Evolutionary conservation across 2,113 vertebrate species (phyloP), one percentile per base, ranked within the genome.

Genomic region (Lepus timidus): DNA sequence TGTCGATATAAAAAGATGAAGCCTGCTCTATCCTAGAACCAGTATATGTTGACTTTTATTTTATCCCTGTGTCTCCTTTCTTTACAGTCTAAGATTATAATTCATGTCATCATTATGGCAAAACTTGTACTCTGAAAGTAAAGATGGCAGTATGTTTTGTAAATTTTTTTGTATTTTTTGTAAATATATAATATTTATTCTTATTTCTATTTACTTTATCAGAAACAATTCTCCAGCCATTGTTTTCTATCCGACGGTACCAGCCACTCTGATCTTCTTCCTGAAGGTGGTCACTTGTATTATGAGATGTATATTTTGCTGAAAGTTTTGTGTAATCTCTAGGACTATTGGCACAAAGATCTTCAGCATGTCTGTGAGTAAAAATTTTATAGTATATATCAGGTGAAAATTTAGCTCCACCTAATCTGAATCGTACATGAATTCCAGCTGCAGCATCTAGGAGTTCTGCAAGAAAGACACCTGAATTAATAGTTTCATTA

Each of bases 331-430:
- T 97, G 58, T 99, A 99, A 96, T 98, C 97, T 96, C 94, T 98
- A 22, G 98, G 99, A 90, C 98, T 99, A 95, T 97, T 98, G 88
- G 99, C 98, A 94, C 98, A 99, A 74, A 99, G 31, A 95, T 99
- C 99, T 87, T 98, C 97, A 84, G 99, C 87, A 52, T 98, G 98
- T 91, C 98, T 98, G 70, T 99, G 97, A 90, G 99, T 99, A 96
- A 98, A 99, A 96, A 99, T 98, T 97, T 99, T 99, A 96, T 99
- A 99, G 88, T 98, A 99, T 98, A 99, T 98, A 52, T 91, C 98
- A 95, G 99, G 99, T 82, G 98, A 98, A 97, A 98, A 99, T n/a
- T 92, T 97, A 64, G 70, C 93, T 74, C 98, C 97, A 91, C 97
- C 98, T n/a, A 98, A 96, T 94, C 98, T 97, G 97, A 99, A 99